Evolutionary conservation across 1,140 invertebrate species (phyloP).

Genomic region (Mamestra configurata): DNA sequence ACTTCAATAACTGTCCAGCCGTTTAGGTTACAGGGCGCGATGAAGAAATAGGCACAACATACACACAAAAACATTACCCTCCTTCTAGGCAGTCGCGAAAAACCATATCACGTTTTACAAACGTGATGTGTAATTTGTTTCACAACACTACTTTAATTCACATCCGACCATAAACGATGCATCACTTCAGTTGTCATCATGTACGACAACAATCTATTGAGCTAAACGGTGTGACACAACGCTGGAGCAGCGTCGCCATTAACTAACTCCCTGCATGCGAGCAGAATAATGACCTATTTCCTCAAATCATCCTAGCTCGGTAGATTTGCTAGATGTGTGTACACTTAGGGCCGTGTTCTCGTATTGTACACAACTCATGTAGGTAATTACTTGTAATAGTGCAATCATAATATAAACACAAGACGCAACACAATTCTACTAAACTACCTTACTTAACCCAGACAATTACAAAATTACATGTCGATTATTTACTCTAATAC

Average conservation of each 20-base stretch:
- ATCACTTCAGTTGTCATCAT: conserved; percentile 21
- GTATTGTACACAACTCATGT: not conserved
- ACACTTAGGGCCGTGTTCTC: not conserved
- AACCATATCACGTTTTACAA: not conserved
- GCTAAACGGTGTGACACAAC: conserved; percentile 14
- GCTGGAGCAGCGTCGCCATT: not conserved
- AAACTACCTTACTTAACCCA: not conserved
- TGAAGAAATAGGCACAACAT: too few relatives aligned
- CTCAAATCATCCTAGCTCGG: conserved; percentile 12
- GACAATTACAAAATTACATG: conserved; percentile 2
- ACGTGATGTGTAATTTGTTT: not conserved
- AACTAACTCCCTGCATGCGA: not conserved
- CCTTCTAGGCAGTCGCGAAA: too few relatives aligned
- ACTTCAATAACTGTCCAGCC: too few relatives aligned
- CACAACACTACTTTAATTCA: not conserved
- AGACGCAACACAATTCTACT: not conserved
- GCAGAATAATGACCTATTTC: conserved; percentile 34
- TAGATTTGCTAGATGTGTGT: not conserved
- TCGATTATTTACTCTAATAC: not conserved
- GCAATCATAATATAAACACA: conserved; percentile 5
- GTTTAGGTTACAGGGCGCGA: too few relatives aligned
- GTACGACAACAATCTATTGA: conserved; percentile 27
- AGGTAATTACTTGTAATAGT: conserved; percentile 15
- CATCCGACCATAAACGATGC: not conserved
- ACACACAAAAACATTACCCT: too few relatives aligned